Evolutionary conservation across 1,140 invertebrate species (phyloP), one percentile per base, ranked within the genome.

Genomic region (Calephelis nemesis): DNA sequence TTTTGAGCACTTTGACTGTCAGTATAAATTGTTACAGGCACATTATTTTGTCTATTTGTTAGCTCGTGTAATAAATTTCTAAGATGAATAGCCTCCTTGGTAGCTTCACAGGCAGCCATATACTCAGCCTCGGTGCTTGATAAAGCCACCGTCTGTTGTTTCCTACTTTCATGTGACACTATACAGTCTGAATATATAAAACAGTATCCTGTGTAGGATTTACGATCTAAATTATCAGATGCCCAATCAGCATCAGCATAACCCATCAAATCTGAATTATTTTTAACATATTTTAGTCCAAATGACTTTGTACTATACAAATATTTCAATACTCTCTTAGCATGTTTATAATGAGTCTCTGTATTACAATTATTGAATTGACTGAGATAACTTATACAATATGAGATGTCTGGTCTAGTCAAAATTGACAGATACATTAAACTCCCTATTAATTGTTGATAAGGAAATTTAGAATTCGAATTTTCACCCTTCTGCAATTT

Each of bases 181-280:
- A 71, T 6, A 67, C 66, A 69, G 0, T 58, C 69, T 62, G 67
- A 71, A 6, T 49, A 62, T 62, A 63, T 58, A 71, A 74, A 74
- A 67, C 47, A 71, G 67, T 67, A 74, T 67, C 73, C 73, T 30
- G 67, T 74, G 62, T 74, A 71, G 12, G 69, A 74, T 52, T 40
- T 71, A 48, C 69, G 63, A 67, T 71, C 73, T 60, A 64, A 15
- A 60, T 62, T 63, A 19, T 69, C 47, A 10, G 63, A 67, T 5
- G 64, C 73, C 69, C 73, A 74, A 65, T 74, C 73, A 62, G 69
- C 69, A 64, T 71, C 69, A 47, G 50, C 66, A 67, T 47, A 74
- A 47, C 67, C 69, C 63, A 64, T 49, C 49, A 74, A 9, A 40
- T 71, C 58, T 60, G 62, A 65, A 47, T 69, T 69, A 71, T 67